Percentiles rank a stretch among this genome's conserved stretches.
Conservation (phyloP, 2,797 vertebrate species). For the Tokudaia tokunoshimensis region DNA sequence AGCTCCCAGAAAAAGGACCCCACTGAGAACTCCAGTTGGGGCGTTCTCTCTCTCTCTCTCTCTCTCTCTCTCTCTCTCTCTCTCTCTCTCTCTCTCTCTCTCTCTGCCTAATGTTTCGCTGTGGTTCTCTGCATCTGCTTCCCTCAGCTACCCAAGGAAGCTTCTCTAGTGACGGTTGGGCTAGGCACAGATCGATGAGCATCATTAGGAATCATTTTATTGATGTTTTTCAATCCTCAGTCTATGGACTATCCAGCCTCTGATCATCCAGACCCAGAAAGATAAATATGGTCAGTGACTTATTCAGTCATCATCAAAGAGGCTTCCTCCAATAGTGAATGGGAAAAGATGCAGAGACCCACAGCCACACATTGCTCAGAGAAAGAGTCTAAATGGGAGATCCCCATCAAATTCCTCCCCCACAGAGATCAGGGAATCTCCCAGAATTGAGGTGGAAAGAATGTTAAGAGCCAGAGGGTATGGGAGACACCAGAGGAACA, state of each 20-base stretch:
- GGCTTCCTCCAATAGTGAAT: background rate
- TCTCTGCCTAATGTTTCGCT: background rate
- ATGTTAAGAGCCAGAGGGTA: background rate
- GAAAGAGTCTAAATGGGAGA: background rate
- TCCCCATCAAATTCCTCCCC: background rate
- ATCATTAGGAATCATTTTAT: background rate
- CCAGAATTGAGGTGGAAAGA: background rate
- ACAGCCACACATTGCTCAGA: background rate
- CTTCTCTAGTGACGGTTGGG: too few relatives aligned
- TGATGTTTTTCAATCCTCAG: background rate
- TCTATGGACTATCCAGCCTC: background rate
- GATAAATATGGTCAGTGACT: background rate
- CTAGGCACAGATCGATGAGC: too few relatives aligned
- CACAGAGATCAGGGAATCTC: background rate
- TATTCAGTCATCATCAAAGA: background rate
- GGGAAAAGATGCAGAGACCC: background rate
- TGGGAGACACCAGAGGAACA: background rate
- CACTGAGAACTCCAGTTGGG: background rate
- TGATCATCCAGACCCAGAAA: background rate
- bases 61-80: background rate
- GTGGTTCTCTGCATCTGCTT: background rate
- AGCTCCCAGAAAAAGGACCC: background rate
- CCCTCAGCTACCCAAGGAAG: background rate
- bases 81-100: background rate
- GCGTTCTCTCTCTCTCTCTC: background rate